Evolutionary conservation across 1,140 invertebrate species (phyloP).

Genomic region (Meloidogyne hapla): DNA sequence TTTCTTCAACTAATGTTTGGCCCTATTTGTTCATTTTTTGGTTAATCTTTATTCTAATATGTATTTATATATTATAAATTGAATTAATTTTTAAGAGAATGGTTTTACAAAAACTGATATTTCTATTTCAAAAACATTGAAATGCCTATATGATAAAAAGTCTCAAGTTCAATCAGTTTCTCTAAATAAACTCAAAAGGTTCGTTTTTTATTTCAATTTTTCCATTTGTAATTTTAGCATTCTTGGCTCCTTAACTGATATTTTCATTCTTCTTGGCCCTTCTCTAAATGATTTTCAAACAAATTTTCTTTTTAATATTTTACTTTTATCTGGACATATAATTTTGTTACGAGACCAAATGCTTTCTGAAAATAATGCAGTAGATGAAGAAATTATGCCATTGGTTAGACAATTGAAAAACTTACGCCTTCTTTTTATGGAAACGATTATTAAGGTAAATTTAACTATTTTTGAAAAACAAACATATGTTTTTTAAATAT

Average conservation of each 20-base stretch:
- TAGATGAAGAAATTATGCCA: neutral
- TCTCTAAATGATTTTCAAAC: conserved; percentile 21
- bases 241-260: conserved; percentile 13
- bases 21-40: conserved; percentile 16
- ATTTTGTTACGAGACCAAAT: neutral
- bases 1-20: conserved; percentile 27
- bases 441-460: conserved; percentile 24
- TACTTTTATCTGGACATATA: conserved; percentile 17
- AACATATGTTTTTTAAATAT: too few relatives aligned
- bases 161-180: neutral
- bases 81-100: conserved; percentile 1
- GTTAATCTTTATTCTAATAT: neutral
- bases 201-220: neutral
- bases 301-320: conserved; percentile 13
- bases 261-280: conserved; percentile 23
- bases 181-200: conserved; percentile 28
- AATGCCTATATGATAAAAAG: neutral
- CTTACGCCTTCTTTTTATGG: conserved; percentile 27
- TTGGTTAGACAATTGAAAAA: conserved; percentile 11
- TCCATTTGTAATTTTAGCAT: neutral
- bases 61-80: too few relatives aligned
- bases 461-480: neutral
- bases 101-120: neutral
- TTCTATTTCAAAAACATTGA: neutral
- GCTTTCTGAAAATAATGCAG: conserved; percentile 9